phyloP scores from a whole-genome alignment of 2,113 vertebrate genomes.

The Cryptomyrus ogoouensis region DNA sequence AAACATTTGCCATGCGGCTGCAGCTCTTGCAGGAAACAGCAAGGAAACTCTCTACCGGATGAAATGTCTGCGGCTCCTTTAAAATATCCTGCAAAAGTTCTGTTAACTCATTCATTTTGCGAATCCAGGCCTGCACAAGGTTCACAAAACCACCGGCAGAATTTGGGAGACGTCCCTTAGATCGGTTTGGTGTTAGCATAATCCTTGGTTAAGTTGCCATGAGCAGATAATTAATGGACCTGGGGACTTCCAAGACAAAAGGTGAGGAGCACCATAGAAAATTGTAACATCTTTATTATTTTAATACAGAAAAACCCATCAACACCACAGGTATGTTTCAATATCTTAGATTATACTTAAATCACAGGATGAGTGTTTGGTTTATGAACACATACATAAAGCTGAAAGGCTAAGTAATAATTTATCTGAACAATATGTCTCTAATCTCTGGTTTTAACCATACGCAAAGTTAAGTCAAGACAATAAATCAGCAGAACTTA shows the following conservation, averaged over 20 bases:
- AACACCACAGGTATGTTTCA: neutral
- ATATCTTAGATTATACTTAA: neutral
- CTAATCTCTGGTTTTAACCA: constrained; percentile 10
- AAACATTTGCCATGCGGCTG: neutral
- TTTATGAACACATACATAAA: neutral
- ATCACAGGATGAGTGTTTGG: neutral
- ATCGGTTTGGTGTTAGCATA: neutral
- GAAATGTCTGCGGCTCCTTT: neutral
- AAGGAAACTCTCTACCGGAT: neutral
- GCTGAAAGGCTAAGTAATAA: neutral
- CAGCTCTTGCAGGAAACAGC: neutral
- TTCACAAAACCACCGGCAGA: neutral
- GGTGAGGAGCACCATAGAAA: neutral
- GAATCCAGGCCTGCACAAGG: neutral
- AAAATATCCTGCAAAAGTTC: neutral
- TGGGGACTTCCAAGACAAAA: neutral
- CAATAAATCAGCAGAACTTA: constrained; percentile 14
- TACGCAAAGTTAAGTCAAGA: constrained; percentile 6
- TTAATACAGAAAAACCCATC: neutral
- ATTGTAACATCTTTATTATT: neutral
- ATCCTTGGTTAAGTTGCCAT: neutral
- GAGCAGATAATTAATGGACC: neutral
- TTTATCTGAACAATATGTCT: neutral
- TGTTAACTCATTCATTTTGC: neutral
- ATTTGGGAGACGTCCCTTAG: neutral